Conservation (phyloP, 1,140 invertebrate species). For the Drosophila parabipectinata region DNA sequence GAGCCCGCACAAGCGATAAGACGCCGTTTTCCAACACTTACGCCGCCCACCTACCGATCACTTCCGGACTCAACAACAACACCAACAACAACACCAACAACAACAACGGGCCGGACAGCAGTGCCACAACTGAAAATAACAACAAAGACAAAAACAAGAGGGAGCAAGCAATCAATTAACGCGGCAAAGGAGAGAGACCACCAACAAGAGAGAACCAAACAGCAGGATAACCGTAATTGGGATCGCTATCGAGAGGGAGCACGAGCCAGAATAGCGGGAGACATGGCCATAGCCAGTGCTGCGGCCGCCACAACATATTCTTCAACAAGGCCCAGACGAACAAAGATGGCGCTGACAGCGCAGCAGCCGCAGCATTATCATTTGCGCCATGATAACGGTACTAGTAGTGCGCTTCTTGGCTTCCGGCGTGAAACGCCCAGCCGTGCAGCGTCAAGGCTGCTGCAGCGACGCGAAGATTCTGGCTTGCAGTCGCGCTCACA, state of each 20-base stretch:
- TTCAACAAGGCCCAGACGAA: not conserved
- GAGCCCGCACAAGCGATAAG: no score
- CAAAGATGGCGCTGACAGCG: not conserved
- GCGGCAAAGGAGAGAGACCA: not conserved
- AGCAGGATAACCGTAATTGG: not conserved
- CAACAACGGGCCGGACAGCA: not conserved
- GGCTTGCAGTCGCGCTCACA: conserved; percentile 1
- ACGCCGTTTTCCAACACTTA: not conserved
- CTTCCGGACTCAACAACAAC: not conserved
- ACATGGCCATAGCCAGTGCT: not conserved
- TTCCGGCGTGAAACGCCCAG: conserved; percentile 14
- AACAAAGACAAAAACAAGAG: not conserved
- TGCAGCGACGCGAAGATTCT: conserved; percentile 24
- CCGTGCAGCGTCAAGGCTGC: not conserved
- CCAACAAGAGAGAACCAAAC: not conserved
- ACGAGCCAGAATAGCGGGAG: not conserved
- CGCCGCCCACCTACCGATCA: not conserved
- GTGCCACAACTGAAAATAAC: not conserved
- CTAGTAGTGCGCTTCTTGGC: conserved; percentile 15
- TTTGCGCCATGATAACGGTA: not conserved
- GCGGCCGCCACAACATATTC: not conserved
- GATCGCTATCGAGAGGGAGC: not conserved
- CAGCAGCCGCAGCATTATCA: conserved; percentile 24
- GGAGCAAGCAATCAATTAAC: not conserved
- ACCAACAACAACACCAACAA: not conserved